phyloP scores from a whole-genome alignment of 2,888 invertebrate species.

The Zygaena filipendulae region DNA sequence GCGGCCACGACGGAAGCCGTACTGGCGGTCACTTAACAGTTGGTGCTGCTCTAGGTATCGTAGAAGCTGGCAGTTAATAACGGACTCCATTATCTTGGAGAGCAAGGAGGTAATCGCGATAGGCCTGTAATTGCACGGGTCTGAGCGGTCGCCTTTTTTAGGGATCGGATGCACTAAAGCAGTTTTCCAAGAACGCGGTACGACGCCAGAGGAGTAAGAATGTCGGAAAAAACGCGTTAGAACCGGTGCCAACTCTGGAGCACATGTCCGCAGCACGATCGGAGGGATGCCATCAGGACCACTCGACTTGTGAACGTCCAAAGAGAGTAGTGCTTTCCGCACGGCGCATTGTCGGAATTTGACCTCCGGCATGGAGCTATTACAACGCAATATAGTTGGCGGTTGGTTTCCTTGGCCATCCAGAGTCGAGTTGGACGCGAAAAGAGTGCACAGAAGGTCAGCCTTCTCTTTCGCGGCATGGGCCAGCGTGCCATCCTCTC shows the following conservation, averaged over 20 bases:
- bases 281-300: conserved; percentile 9
- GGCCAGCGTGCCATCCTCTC: conserved; percentile 4
- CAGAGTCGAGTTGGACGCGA: conserved; percentile 5
- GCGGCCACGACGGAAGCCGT: not conserved
- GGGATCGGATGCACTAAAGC: conserved; percentile 8
- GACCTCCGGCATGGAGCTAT: conserved; percentile 1
- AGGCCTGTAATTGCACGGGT: not conserved
- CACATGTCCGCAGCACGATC: conserved; percentile 6
- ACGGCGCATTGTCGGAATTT: conserved; percentile 1
- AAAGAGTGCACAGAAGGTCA: conserved; percentile 6
- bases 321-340: not conserved
- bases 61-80: not conserved
- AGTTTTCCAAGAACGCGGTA: conserved; percentile 9
- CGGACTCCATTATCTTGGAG: not conserved
- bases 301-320: conserved; percentile 4
- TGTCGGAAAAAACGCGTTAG: conserved; percentile 8
- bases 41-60: not conserved
- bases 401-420: conserved; percentile 1
- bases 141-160: conserved; percentile 8
- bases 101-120: conserved; percentile 1
- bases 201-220: conserved; percentile 2
- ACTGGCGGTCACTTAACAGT: not conserved
- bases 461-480: conserved; percentile 7
- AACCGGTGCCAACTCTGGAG: conserved; percentile 9
- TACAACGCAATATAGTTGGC: conserved; percentile 1